These are phyloP conservation scores for Vimba vimba DNA, from an alignment of 2,113 vertebrate genomes.

Conservation along the genomic window DNA sequence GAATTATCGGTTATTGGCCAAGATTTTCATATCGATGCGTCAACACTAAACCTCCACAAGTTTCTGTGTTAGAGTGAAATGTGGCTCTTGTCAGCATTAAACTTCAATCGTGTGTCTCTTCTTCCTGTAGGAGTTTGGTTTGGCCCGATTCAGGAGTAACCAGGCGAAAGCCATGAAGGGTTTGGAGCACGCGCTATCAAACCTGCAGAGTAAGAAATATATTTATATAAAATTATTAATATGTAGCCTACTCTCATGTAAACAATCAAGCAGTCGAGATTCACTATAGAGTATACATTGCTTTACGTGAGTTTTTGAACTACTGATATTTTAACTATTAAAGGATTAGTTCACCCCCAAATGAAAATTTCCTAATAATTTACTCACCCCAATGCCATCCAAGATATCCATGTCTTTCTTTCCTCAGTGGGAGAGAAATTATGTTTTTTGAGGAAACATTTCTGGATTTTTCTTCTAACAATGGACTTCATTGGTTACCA, in stretches of 20 bases:
- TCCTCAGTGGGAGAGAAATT: too few relatives aligned
- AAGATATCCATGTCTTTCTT: too few relatives aligned
- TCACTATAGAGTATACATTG: background rate
- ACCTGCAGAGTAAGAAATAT: conserved; percentile 72
- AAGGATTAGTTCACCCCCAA: too few relatives aligned
- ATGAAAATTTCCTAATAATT: too few relatives aligned
- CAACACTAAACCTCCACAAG: background rate
- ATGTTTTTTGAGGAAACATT: too few relatives aligned
- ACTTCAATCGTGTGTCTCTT: background rate
- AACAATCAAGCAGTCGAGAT: too few relatives aligned
- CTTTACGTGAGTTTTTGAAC: background rate
- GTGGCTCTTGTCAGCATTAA: background rate
- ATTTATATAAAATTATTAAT: background rate
- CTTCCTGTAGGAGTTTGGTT: conserved; percentile 76
- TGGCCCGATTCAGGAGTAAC: conserved; percentile 81
- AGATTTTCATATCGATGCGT: too few relatives aligned
- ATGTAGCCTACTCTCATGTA: too few relatives aligned
- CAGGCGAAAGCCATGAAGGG: conserved; percentile 81
- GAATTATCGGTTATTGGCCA: too few relatives aligned
- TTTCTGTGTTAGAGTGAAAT: background rate
- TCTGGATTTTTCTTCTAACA: too few relatives aligned
- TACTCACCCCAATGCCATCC: too few relatives aligned
- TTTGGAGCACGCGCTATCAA: conserved; percentile 76
- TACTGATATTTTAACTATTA: background rate
- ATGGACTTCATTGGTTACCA: too few relatives aligned